Evolutionary conservation across 2,113 vertebrate genomes (phyloP).

Genomic region (Marmota flaviventris): DNA sequence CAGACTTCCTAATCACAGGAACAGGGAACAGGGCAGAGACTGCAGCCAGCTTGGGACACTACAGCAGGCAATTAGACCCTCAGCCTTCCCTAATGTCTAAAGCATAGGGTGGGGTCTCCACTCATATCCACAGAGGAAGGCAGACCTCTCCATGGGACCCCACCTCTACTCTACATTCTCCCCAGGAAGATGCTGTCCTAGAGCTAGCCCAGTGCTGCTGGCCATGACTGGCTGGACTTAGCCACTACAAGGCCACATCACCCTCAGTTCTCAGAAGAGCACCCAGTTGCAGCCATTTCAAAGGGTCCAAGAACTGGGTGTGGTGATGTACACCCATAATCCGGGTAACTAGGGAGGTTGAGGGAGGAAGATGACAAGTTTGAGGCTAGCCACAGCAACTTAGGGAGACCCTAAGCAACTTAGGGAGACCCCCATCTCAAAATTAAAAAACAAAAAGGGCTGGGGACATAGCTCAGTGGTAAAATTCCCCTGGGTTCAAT

Average conservation of each 20-base stretch:
- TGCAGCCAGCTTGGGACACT: neutral
- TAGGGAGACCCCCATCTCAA: too few species aligned
- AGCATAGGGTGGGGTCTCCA: neutral
- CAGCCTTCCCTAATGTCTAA: neutral
- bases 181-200: neutral
- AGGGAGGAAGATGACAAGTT: too few species aligned
- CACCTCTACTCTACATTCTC: neutral
- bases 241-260: neutral
- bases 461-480: too few species aligned
- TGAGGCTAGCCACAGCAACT: too few species aligned
- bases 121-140: neutral
- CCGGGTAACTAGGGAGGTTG: too few species aligned
- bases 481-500: too few species aligned
- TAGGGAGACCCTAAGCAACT: too few species aligned
- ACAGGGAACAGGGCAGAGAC: neutral
- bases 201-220: neutral
- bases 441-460: too few species aligned
- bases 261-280: neutral
- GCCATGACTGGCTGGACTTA: neutral
- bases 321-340: too few species aligned
- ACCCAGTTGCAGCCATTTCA: neutral
- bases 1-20: neutral
- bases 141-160: neutral
- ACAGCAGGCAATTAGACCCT: neutral
- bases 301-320: too few species aligned